These are phyloP conservation scores for Eupsilia transversa DNA, from an alignment of 2,888 invertebrate species.

Conservation along the genomic window DNA sequence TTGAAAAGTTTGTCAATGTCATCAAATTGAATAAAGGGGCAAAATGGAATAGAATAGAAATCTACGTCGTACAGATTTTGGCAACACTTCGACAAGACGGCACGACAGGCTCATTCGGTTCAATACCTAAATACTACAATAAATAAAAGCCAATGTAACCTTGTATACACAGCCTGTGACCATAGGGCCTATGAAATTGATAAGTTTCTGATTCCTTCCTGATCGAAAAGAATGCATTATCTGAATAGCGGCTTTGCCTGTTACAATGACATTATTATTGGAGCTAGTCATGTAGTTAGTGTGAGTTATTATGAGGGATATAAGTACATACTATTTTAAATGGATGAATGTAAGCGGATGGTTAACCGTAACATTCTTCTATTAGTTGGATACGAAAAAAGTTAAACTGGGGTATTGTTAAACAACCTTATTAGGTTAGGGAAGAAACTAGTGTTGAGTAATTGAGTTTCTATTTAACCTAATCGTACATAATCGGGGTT, in stretches of 20 bases:
- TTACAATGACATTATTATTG: constrained; percentile 1
- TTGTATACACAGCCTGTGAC: neutral
- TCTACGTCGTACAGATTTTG: neutral
- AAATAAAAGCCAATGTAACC: neutral
- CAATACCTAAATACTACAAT: neutral
- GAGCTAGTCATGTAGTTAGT: neutral
- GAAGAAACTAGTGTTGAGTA: neutral
- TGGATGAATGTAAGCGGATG: neutral
- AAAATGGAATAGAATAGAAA: neutral
- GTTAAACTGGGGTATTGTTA: neutral
- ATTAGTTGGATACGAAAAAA: no score
- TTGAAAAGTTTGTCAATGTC: neutral
- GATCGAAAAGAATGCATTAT: neutral
- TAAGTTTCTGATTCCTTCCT: neutral
- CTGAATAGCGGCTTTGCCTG: neutral
- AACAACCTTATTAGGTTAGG: neutral
- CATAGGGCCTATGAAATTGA: neutral
- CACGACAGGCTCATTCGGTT: neutral
- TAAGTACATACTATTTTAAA: constrained; percentile 1
- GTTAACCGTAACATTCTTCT: neutral
- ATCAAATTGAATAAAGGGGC: neutral
- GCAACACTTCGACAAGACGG: neutral
- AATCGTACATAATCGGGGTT: neutral
- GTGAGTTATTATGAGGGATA: neutral
- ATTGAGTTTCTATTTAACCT: neutral